Evolutionary conservation across 2,888 invertebrate genomes (phyloP).

Genomic region (Rosalia funebris): DNA sequence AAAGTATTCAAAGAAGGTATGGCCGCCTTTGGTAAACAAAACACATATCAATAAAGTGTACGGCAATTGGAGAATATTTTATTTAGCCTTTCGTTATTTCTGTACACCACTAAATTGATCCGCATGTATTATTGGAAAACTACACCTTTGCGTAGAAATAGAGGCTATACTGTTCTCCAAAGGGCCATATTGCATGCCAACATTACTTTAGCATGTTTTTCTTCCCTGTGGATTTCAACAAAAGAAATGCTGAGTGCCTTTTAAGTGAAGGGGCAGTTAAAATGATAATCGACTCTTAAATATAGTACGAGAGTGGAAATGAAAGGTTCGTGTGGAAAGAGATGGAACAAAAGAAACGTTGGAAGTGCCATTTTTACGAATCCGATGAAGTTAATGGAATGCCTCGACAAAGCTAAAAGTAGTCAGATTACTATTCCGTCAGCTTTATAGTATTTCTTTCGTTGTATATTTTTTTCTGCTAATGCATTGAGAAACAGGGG

Average conservation of each 20-base stretch:
- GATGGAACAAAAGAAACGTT: constrained; percentile 49
- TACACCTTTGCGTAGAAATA: constrained; percentile 35
- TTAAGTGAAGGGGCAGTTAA: constrained; percentile 61
- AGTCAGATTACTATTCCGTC: constrained; percentile 38
- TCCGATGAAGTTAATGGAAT: constrained; percentile 55
- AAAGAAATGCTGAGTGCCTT: constrained; percentile 59
- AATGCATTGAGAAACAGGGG: constrained; percentile 16
- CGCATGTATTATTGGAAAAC: constrained; percentile 30
- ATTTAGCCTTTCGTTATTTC: constrained; percentile 13
- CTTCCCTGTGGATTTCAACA: constrained; percentile 54
- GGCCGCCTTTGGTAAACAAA: too few relatives aligned
- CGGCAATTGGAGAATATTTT: neutral
- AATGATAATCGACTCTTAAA: constrained; percentile 61
- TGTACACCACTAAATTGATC: constrained; percentile 11
- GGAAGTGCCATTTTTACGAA: constrained; percentile 55
- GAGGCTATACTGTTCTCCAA: constrained; percentile 31
- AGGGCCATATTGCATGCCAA: constrained; percentile 45
- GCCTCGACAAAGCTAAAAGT: constrained; percentile 47
- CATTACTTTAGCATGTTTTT: constrained; percentile 50
- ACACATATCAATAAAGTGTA: neutral
- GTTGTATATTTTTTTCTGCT: constrained; percentile 27
- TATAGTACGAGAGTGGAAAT: constrained; percentile 49
- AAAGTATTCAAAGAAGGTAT: too few relatives aligned
- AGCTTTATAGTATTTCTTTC: constrained; percentile 32
- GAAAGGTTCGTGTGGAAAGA: constrained; percentile 42